These are phyloP conservation scores for Trichomalopsis sarcophagae DNA, from an alignment of 1,140 invertebrate genomes.

Conservation along the genomic window DNA sequence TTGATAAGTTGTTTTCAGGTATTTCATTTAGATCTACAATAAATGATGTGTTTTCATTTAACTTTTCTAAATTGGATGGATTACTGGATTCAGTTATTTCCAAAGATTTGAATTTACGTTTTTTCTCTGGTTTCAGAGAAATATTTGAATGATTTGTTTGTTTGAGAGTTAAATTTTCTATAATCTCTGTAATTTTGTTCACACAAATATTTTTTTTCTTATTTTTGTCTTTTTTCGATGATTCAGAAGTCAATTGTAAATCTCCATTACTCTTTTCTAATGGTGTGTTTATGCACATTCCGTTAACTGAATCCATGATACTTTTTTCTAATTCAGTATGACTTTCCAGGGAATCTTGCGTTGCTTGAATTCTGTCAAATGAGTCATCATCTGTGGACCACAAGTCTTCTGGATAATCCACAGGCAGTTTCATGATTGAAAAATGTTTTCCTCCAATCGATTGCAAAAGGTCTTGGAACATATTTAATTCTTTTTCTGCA, in stretches of 20 bases:
- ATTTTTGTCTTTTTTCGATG: constrained; percentile 1
- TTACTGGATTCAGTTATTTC: constrained; percentile 45
- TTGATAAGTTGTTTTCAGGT: constrained; percentile 44
- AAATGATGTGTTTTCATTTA: constrained; percentile 58
- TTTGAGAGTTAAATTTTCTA: not conserved
- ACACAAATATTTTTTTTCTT: constrained; percentile 21
- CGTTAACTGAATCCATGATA: constrained; percentile 48
- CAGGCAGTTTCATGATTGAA: constrained; percentile 73
- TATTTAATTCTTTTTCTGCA: constrained; percentile 76
- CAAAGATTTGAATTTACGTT: constrained; percentile 49
- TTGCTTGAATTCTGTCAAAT: constrained; percentile 62
- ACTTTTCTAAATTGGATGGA: constrained; percentile 55
- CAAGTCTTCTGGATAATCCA: constrained; percentile 65
- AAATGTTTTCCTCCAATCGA: constrained; percentile 73
- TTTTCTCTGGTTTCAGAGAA: not conserved
- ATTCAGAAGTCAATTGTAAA: not conserved
- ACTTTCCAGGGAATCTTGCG: not conserved
- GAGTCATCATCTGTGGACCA: constrained; percentile 63
- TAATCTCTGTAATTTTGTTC: not conserved
- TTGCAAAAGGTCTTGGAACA: constrained; percentile 77
- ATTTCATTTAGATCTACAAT: constrained; percentile 56
- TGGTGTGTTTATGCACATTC: constrained; percentile 17
- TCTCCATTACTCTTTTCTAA: not conserved
- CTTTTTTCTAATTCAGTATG: constrained; percentile 32
- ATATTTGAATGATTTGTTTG: not conserved